Base-by-base conservation (phyloP, 2,888 invertebrate species). In the Drosophila gaucha region DNA sequence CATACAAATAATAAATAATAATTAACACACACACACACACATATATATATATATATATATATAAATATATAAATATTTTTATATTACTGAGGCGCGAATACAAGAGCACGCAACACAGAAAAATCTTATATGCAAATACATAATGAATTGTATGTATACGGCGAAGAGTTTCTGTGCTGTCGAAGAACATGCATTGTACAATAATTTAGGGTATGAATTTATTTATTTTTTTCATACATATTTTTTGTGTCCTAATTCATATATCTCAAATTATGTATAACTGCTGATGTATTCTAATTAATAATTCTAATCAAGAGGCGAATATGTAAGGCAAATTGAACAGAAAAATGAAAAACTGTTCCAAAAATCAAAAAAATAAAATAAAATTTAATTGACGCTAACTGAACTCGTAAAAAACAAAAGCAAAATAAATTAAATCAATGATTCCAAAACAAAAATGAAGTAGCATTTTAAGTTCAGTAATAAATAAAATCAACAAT, bases 101-200 rank as follows among this genome's bases (percentile, higher is more conserved):
- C 26, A 36, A 16, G 18, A 16, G 3, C 36, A 38, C 20, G 16
- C 14, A 18, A 33, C n/a, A 33, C n/a, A 49, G n/a, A 46, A 20
- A 24, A 47, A 16, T 49, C 33, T 14, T 33, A 6, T 22, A 10
- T 3, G 10, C 24, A 26, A 10, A 18, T 35, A 33, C 26, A 49
- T 36, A n/a, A n/a, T n/a, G n/a, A n/a, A n/a, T n/a, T n/a, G n/a
- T n/a, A n/a, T n/a, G n/a, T n/a, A 10, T 12, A 22, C 33, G 16
- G 18, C 36, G 33, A 10, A 31, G 20, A 22, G 14, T 28, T 38
- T 14, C 10, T 31, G 9, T 31, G 31, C 3, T 36, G 30, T 44
- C 33, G 51, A 39, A 49, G 39, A 70, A 63, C 18, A 54, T 62
- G 51, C 60, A 63, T 59, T 80, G 74, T 80, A 77, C 59, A 72